These are phyloP conservation scores for Schizothorax lantsangensis DNA, from an alignment of 2,797 vertebrate genomes.

Conservation along the genomic window DNA sequence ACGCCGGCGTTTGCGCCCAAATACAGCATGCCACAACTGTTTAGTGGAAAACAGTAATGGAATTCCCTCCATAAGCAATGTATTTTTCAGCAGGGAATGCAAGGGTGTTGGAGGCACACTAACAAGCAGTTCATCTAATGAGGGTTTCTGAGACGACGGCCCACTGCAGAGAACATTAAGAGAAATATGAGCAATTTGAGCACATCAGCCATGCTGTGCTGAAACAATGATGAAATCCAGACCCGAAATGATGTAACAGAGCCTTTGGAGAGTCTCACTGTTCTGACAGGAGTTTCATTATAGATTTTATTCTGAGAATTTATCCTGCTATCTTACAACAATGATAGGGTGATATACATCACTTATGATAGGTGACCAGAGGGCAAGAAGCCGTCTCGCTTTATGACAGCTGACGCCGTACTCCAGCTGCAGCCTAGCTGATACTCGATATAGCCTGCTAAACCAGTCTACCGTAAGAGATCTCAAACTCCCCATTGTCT, in stretches of 20 bases:
- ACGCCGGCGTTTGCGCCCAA: not conserved
- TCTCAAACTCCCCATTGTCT: conserved; percentile 18
- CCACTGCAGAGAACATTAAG: conserved; percentile 52
- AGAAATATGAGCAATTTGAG: conserved; percentile 52
- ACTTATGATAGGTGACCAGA: conserved; percentile 54
- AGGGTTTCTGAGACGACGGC: conserved; percentile 44
- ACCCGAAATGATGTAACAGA: conserved; percentile 56
- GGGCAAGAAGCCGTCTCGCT: conserved; percentile 29
- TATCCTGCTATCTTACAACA: conserved; percentile 45
- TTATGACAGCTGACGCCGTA: conserved; percentile 48
- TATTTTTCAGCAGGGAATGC: conserved; percentile 23
- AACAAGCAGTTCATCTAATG: conserved; percentile 53
- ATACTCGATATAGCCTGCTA: conserved; percentile 21
- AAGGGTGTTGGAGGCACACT: conserved; percentile 35
- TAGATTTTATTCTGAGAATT: conserved; percentile 57
- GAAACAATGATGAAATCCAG: conserved; percentile 52
- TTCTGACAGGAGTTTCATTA: conserved; percentile 60
- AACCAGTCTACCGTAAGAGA: conserved; percentile 15
- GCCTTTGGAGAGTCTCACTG: conserved; percentile 50
- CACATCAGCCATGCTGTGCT: conserved; percentile 45
- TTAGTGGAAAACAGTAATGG: conserved; percentile 4
- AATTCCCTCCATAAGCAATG: conserved; percentile 20
- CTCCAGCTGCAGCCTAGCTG: conserved; percentile 38
- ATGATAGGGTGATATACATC: conserved; percentile 55
- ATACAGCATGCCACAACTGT: conserved; percentile 11